Base-by-base conservation (phyloP, 2,888 invertebrate species). In the Drosophila sordidula region DNA sequence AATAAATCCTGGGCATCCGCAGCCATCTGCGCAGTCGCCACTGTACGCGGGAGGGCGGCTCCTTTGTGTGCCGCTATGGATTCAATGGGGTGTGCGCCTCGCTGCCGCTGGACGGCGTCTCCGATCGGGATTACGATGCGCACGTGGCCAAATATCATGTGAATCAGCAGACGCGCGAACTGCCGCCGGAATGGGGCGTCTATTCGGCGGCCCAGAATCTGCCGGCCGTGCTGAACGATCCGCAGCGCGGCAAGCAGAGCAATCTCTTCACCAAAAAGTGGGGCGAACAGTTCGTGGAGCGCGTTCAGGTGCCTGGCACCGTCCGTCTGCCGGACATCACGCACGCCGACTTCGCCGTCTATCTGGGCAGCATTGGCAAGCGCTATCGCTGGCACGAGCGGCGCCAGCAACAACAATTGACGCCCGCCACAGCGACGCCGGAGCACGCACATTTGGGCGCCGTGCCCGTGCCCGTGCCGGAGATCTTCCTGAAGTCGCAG, bases 221-320 rank as follows among this genome's bases (percentile, higher is more conserved):
- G 75, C 97, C 99, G 38, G 98, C 98, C 62, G 98, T 98, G 77
- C 94, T 99, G 70, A 99, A 98, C 93, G 98, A 99, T 92, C 99
- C 99, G 0, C 95, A 96, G 72, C 95, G 96, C 90, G 96, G 98
- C 76, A 99, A 98, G 92, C 96, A 97, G 91, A 94, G 94, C 73
- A 95, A 98, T 92, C 98, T 99, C 90, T 98, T 99, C 90, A 98
- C 98, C 0, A 98, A 97, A 92, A 98, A 98, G 70, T 99, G 99
- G 99, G 99, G 99, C 45, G 98, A 98, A 88, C 94, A 95, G 65
- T 99, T 99, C 92, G 95, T 98, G 18, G 98, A 98, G 72, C 95
- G 96, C 86, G 93, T 94, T 26, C 94, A 95, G 46, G 95, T 98
- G 82, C 94, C 95, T 39, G 95, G 95, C 77, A 96, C 97, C 84